Base-by-base conservation (phyloP, 2,113 vertebrate species). In the Tenebrosternarchus preto region DNA sequence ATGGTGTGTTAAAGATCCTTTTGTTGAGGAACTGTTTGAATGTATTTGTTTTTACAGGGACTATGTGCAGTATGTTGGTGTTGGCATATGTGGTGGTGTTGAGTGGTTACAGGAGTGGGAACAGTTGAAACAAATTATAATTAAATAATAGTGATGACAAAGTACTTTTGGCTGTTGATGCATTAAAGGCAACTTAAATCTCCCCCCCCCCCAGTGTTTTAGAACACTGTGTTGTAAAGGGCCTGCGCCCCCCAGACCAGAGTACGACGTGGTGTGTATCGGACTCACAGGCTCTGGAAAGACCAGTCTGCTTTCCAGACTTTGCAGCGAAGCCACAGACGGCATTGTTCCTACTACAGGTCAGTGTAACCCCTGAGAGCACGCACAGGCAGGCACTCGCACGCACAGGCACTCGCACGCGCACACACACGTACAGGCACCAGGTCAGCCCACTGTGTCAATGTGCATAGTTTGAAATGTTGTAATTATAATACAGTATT, bases 171-270 rank as follows among this genome's bases (percentile, higher is more conserved):
- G 3, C 2, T 36, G 33, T 36, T 36, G 33, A 46, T 46, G 3
- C 39, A 46, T 46, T 46, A 46, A 46, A 46, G 9, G 8, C 39
- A 46, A 46, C 39, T 46, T 50, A 50, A 36, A 36, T 43, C 20
- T 11, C 71, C 57, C 61, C 19, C 17, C 29, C 17, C 61, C 25
- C 55, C 85, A 99, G 98, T 99, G 98, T 97, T 99, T 99, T 87
- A 92, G 96, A 94, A 95, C 96, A 53, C 92, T 99, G 90, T 99
- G 98, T 94, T 99, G 98, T 96, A 99, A 98, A 92, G 98, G 97
- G 89, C 96, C 98, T 0, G 97, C 98, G 0, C 95, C 98, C 1
- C 95, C 96, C 1, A 92, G 97, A 88, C 95, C 96, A 17, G 98
- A 99, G 80, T 99, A 98, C 90, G 98, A 99, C 83, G 94, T 99